Percentiles rank a stretch among this genome's conserved stretches.
These are phyloP conservation scores for Heptranchias perlo DNA, from an alignment of 2,113 vertebrate species.

Conservation along the genomic window DNA sequence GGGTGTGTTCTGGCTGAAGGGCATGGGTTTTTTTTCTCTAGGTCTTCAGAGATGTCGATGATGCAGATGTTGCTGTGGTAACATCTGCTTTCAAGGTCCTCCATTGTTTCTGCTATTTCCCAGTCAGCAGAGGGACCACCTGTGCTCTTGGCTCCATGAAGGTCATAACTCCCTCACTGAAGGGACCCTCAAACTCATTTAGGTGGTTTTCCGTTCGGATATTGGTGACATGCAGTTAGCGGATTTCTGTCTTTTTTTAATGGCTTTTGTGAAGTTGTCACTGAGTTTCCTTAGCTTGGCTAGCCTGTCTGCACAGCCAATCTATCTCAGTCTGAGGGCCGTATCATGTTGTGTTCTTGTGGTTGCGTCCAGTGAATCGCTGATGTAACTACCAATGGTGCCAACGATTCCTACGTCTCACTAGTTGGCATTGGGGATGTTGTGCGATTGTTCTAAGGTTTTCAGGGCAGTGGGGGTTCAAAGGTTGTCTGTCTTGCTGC, in stretches of 20 bases:
- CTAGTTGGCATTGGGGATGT: not conserved
- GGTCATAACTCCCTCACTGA: not conserved
- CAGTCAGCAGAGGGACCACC: not conserved
- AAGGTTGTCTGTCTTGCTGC: not conserved
- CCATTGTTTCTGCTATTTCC: not conserved
- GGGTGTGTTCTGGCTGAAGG: not conserved
- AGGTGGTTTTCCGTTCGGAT: not conserved
- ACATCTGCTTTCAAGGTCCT: not conserved
- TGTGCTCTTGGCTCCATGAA: not conserved
- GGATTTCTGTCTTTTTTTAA: not conserved
- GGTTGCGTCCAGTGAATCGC: not conserved
- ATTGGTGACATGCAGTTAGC: not conserved
- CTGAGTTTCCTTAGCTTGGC: not conserved
- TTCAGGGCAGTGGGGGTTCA: not conserved
- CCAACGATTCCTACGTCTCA: not conserved
- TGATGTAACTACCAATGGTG: not conserved
- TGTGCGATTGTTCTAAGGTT: not conserved
- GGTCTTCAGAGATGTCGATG: not conserved
- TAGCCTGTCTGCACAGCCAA: not conserved
- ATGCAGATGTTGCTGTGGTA: slow-evolving; percentile 12
- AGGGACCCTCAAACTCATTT: slow-evolving; percentile 3
- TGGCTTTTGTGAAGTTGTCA: not conserved
- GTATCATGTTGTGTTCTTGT: not conserved
- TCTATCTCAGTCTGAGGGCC: not conserved
- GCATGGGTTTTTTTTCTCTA: not conserved